These are phyloP conservation scores for Calcarius lapponicus DNA, from an alignment of 2,797 vertebrate genomes.

Conservation along the genomic window DNA sequence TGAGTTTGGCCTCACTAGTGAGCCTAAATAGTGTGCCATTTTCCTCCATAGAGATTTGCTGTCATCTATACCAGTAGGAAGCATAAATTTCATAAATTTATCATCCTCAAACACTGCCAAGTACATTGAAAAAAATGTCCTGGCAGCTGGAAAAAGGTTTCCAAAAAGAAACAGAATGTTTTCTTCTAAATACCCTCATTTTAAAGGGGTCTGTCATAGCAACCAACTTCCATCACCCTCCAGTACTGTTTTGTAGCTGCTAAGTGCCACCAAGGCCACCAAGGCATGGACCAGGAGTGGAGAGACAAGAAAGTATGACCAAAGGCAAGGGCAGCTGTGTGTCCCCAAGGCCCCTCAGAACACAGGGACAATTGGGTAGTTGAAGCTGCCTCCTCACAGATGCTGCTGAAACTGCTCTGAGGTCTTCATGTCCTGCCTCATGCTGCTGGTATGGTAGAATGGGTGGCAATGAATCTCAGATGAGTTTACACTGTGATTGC, in stretches of 20 bases:
- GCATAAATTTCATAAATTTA: neutral
- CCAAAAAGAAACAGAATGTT: neutral
- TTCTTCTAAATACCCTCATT: neutral
- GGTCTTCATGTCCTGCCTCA: neutral
- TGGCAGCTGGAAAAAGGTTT: neutral
- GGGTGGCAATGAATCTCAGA: neutral
- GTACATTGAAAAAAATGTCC: neutral
- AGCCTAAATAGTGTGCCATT: neutral
- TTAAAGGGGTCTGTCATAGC: neutral
- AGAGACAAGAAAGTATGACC: neutral
- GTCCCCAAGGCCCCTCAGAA: neutral
- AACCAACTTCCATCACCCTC: neutral
- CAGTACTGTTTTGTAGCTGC: neutral
- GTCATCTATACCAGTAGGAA: neutral
- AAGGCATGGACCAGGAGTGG: neutral
- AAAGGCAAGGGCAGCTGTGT: neutral
- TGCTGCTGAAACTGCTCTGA: neutral
- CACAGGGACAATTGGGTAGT: neutral
- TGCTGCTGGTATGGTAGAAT: neutral
- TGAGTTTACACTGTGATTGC: neutral
- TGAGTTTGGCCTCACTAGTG: neutral
- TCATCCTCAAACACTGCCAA: neutral
- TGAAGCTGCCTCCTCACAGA: neutral
- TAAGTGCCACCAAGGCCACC: neutral
- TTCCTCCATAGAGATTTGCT: neutral